Conservation (phyloP, 1,140 invertebrate species). For the Rhyacophila brunnea region DNA sequence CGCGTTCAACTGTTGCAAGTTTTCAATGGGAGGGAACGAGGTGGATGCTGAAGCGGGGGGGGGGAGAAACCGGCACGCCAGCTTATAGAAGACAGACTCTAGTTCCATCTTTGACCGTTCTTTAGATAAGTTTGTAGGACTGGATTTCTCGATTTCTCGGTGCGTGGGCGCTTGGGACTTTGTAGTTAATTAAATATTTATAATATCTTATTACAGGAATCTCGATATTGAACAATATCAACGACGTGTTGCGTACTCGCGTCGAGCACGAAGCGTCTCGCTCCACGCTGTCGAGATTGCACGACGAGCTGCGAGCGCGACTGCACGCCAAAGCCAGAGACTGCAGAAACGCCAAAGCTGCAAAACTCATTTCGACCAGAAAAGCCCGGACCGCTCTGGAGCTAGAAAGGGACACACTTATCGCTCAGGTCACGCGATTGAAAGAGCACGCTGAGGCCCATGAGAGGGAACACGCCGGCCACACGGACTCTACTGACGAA, state of each 20-base stretch:
- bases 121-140: no score
- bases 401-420: conserved; percentile 7
- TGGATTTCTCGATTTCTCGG: not conserved
- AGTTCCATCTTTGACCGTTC: no score
- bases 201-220: conserved; percentile 9
- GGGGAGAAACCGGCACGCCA: no score
- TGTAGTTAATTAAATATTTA: not conserved
- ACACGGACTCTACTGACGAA: not conserved
- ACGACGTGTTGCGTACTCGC: conserved; percentile 17
- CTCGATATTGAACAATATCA: conserved; percentile 17
- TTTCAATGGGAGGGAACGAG: no score
- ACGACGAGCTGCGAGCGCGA: conserved; percentile 26
- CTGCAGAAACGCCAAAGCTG: not conserved
- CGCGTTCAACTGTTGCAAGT: no score
- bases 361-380: not conserved
- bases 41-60: no score
- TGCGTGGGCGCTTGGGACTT: not conserved
- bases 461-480: conserved; percentile 21
- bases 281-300: conserved; percentile 15
- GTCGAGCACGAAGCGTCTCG: conserved; percentile 22
- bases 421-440: conserved; percentile 2
- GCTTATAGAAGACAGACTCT: no score
- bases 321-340: not conserved
- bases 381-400: not conserved
- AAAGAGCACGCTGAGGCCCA: conserved; percentile 18